These are phyloP conservation scores for Petromus typicus DNA, from an alignment of 2,113 vertebrate species.

Conservation along the genomic window DNA sequence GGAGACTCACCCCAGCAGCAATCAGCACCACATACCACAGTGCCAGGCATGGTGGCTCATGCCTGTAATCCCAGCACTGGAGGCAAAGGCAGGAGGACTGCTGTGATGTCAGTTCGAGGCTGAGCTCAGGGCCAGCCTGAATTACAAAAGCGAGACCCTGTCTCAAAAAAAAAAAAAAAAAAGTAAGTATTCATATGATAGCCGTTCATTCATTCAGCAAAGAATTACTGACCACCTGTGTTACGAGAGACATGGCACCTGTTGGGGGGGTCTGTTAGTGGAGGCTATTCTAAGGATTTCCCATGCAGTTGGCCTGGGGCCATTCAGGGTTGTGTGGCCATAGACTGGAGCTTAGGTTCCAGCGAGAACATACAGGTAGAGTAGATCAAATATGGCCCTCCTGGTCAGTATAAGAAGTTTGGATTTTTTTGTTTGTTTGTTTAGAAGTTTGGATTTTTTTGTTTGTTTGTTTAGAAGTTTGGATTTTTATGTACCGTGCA, in stretches of 20 bases:
- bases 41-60: too few relatives aligned
- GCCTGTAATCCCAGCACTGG: too few relatives aligned
- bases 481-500: neutral
- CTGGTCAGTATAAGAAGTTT: neutral
- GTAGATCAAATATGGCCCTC: neutral
- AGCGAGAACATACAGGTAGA: neutral
- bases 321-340: neutral
- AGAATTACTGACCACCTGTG: neutral
- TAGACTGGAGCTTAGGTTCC: neutral
- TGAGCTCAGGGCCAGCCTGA: too few relatives aligned
- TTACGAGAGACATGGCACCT: neutral
- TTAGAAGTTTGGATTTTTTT: conserved; percentile 6
- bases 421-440: too few relatives aligned
- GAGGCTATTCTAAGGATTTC: neutral
- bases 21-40: too few relatives aligned
- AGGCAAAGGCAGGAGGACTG: too few relatives aligned
- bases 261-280: neutral
- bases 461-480: neutral
- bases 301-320: neutral
- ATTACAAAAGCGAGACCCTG: too few relatives aligned
- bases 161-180: too few relatives aligned
- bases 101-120: too few relatives aligned
- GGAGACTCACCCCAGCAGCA: too few relatives aligned
- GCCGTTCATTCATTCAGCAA: neutral
- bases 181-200: neutral